Evolutionary conservation across 2,797 vertebrate genomes (phyloP).

Genomic region (Huso huso): DNA sequence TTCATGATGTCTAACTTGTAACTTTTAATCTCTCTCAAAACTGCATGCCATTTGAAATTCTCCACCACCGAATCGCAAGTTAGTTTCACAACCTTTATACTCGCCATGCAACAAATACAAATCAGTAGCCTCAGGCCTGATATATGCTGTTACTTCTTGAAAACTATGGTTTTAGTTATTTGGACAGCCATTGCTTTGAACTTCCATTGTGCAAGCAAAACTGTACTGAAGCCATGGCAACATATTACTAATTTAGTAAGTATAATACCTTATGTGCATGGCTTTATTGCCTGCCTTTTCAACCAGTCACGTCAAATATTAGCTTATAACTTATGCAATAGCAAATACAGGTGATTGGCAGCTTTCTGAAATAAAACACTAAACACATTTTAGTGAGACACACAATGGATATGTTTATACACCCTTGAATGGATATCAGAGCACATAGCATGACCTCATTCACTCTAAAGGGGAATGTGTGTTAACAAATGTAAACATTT

Average conservation of each 20-base stretch:
- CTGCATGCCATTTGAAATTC: slow-evolving; percentile 8
- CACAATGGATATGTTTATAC: slow-evolving; percentile 46
- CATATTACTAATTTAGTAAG: slow-evolving; percentile 44
- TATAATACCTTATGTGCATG: slow-evolving; percentile 26
- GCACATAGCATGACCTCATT: slow-evolving; percentile 25
- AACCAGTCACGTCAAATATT: slow-evolving; percentile 43
- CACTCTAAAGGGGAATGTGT: slow-evolving; percentile 50
- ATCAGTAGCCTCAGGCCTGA: neutral
- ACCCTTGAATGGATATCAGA: slow-evolving; percentile 28
- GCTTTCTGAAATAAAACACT: slow-evolving; percentile 39
- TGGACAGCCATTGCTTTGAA: neutral
- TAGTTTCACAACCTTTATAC: slow-evolving; percentile 32
- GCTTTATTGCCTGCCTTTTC: slow-evolving; percentile 10
- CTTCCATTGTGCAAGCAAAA: slow-evolving; percentile 1
- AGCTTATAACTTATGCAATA: slow-evolving; percentile 32
- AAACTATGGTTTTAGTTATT: neutral
- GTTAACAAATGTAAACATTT: slow-evolving; percentile 50
- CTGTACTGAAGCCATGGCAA: slow-evolving; percentile 27
- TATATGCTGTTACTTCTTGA: neutral
- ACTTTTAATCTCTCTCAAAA: neutral
- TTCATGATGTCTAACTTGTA: too few species aligned
- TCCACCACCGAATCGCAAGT: slow-evolving; percentile 43
- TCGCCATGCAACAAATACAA: slow-evolving; percentile 1
- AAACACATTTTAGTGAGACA: slow-evolving; percentile 44
- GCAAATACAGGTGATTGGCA: slow-evolving; percentile 42